Base-by-base conservation (phyloP, 2,113 vertebrate genomes). In the Chionomys nivalis region DNA sequence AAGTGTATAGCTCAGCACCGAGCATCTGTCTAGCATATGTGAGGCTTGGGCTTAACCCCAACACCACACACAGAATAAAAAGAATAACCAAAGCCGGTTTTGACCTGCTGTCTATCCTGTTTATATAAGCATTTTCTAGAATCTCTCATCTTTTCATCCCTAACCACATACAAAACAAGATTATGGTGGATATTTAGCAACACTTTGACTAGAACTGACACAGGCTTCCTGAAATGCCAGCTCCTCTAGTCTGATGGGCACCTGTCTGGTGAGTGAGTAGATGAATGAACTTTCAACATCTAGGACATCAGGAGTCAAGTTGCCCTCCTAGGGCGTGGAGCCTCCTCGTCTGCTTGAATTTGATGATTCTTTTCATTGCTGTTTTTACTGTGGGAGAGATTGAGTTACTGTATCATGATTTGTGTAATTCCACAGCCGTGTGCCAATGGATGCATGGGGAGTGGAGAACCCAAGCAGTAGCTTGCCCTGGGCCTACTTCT, bases 101-200 rank as follows among this genome's bases (percentile, higher is more conserved):
- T 96, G 83, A 89, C 87, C 31, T 83, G 76, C 88, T 95, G 87
- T 89, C 88, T 94, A 79, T 89, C 75, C n/a, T 76, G 76, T 66
- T 96, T 44, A 66, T 83, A 1, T 68, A 93, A 61, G 17, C 94
- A 23, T 89, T 91, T 39, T 86, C 44, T 86, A 44, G 77, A 76
- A 6, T 90, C 39, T 87, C 39, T 77, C 66, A 77, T 77, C 24
- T 31, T 92, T 81, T 94, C 39, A 75, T 73, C 23, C 31, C 21
- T 47, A 65, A 76, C 7, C 7, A 72, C 83, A 42, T 89, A 23
- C 76, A 90, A 79, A n/a, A 26, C 79, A 87, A 49, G 91, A 42
- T 66, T 9, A 5, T n/a, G n/a, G 11, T 61, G 78, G 52, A n/a
- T 77, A 39, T 12, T 93, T 79, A 75, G 76, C 90, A 83, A 68